A percentile compares a stretch with the other conserved stretches of the same genome.
Evolutionary conservation across 2,797 vertebrate genomes (phyloP).

Genomic region (Alfaro cultratus): DNA sequence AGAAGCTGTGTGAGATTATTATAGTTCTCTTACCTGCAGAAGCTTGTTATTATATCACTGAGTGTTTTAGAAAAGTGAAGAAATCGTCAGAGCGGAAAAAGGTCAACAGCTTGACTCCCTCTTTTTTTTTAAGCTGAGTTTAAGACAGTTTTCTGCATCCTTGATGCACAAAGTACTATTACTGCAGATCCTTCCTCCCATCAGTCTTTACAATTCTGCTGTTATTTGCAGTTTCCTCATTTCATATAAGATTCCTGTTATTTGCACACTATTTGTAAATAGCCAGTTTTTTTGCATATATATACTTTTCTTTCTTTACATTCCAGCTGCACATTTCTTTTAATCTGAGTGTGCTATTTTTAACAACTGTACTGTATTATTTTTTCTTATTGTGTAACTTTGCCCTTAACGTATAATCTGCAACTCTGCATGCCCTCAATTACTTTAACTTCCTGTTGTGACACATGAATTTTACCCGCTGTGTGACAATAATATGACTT

Average conservation of each 20-base stretch:
- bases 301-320: not conserved
- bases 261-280: not conserved
- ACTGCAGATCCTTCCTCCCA: not conserved
- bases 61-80: slow-evolving; percentile 1
- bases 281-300: not conserved
- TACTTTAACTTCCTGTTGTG: not conserved
- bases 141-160: not conserved
- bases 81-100: not conserved
- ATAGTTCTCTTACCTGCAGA: not conserved
- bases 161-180: not conserved
- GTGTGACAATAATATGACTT: not conserved
- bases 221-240: not conserved
- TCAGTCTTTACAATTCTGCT: not conserved
- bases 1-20: not conserved
- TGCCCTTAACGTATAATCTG: not conserved
- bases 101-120: too few species aligned
- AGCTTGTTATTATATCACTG: not conserved
- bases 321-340: not conserved
- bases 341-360: not conserved
- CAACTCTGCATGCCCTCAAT: not conserved
- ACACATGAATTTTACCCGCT: not conserved
- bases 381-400: not conserved
- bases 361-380: not conserved
- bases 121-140: not conserved
- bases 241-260: not conserved